Evolutionary conservation across 2,113 vertebrate genomes (phyloP).

Genomic region (Gnathonemus longibarbis): DNA sequence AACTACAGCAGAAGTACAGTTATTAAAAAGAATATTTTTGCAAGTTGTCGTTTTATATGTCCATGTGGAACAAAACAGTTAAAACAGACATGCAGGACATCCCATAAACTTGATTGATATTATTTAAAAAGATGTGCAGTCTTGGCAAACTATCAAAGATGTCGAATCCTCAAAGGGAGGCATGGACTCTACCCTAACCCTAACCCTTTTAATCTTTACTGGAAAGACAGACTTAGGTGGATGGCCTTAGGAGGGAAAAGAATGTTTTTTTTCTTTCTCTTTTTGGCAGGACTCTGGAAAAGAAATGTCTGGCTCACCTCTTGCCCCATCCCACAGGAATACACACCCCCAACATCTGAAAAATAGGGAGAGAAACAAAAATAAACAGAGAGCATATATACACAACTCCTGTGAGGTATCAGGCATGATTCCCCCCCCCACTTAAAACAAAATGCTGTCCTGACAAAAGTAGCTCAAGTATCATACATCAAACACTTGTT

Average conservation of each 20-base stretch:
- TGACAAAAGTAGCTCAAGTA: slow-evolving; percentile 80
- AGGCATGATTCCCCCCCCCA: slow-evolving; percentile 41
- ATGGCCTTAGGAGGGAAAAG: slow-evolving; percentile 23
- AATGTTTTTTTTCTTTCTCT: slow-evolving; percentile 51
- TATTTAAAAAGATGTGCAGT: slow-evolving; percentile 61
- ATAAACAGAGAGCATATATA: slow-evolving; percentile 34
- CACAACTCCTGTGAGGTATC: slow-evolving; percentile 50
- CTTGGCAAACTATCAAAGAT: slow-evolving; percentile 59
- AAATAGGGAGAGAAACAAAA: slow-evolving; percentile 32
- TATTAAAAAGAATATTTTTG: slow-evolving; percentile 48
- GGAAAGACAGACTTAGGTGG: slow-evolving; percentile 37
- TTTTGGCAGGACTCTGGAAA: slow-evolving; percentile 53
- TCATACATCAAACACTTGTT: slow-evolving; percentile 94
- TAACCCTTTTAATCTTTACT: slow-evolving; percentile 62
- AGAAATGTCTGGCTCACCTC: slow-evolving; percentile 56
- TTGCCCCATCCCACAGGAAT: slow-evolving; percentile 56
- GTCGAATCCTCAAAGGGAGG: slow-evolving; percentile 54
- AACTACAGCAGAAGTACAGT: slow-evolving; percentile 26
- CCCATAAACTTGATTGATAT: slow-evolving; percentile 63
- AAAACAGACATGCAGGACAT: slow-evolving; percentile 52
- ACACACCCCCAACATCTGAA: slow-evolving; percentile 62
- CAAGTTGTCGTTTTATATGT: slow-evolving; percentile 27
- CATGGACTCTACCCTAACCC: slow-evolving; percentile 39
- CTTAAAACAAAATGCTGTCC: slow-evolving; percentile 74
- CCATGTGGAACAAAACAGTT: slow-evolving; percentile 47